Base-by-base conservation (phyloP, 2,113 vertebrate species). In the Regulus satrapa region DNA sequence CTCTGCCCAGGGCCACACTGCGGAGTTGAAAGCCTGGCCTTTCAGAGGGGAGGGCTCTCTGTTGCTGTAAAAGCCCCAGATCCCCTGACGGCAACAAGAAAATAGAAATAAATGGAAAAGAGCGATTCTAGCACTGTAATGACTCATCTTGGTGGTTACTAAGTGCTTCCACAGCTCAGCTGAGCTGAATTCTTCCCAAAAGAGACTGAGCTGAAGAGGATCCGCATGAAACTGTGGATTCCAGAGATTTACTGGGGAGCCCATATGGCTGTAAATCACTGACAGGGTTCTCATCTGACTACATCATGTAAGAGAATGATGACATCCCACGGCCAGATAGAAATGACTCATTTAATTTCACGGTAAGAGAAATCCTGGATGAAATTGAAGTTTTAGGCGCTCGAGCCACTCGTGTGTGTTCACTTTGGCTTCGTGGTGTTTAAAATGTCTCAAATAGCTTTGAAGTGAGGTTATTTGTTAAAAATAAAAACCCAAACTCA, bases 41-140 rank as follows among this genome's bases (percentile, higher is more conserved):
- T 93, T 92, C 61, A 34, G 43, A 69, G 52, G 29, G 36, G 21
- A 85, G 58, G 48, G 80, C 67, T 55, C 43, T 74, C 15, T 63
- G 36, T 12, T 66, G 63, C 28, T 86, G 12, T 71, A 56, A 83
- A 69, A 77, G 79, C 59, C 92, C 8, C 6, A 85, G 54, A 74
- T 55, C 94, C 73, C 66, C 68, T 95, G 85, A 89, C 82, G 56
- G 46, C 51, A 88, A 48, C 31, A 41, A 24, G 54, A 59, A 69
- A 84, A 73, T n/a, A 86, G 72, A 92, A 93, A 96, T 63, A 87
- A 94, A 74, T 55, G 94, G 62, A 85, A 63, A 80, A 93, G 36
- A 82, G 75, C 59, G 92, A 92, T 88, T 72, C 46, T 23, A 74
- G 58, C 24, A 36, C 32, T 92, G 9, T 10, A 52, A 32, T 90